Conservation (phyloP, 2,888 invertebrate species). For the Xylophagus ater region DNA sequence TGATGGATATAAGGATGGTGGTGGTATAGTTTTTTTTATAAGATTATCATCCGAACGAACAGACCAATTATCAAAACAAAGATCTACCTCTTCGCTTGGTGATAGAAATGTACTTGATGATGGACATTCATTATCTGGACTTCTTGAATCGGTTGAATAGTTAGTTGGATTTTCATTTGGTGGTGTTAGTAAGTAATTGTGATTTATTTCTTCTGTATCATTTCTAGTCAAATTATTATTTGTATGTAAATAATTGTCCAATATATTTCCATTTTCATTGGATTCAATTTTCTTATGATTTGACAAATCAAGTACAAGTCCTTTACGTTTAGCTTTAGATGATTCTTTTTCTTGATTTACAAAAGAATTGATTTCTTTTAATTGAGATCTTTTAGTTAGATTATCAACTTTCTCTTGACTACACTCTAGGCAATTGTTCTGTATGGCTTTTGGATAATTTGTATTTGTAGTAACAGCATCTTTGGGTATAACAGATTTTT, state of each 20-base stretch:
- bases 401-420: conserved; percentile 16
- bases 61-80: conserved; percentile 55
- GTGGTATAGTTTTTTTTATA: too few species aligned
- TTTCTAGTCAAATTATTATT: conserved; percentile 12
- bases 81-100: conserved; percentile 47
- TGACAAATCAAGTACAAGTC: conserved; percentile 53
- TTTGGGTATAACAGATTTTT: conserved; percentile 15
- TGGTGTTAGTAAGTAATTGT: conserved; percentile 32
- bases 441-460: not conserved
- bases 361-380: conserved; percentile 27
- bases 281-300: conserved; percentile 32
- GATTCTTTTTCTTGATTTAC: conserved; percentile 38
- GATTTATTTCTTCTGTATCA: conserved; percentile 30
- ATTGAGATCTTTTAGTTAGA: conserved; percentile 21
- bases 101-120: conserved; percentile 43
- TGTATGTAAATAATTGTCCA: conserved; percentile 30
- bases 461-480: not conserved
- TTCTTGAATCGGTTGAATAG: conserved; percentile 37
- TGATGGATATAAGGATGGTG: too few species aligned
- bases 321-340: conserved; percentile 39
- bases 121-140: conserved; percentile 38
- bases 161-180: conserved; percentile 35
- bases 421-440: conserved; percentile 19
- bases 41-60: conserved; percentile 47
- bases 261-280: conserved; percentile 30